phyloP scores from a whole-genome alignment of 2,797 vertebrate species.

The Oreochromis grahami region DNA sequence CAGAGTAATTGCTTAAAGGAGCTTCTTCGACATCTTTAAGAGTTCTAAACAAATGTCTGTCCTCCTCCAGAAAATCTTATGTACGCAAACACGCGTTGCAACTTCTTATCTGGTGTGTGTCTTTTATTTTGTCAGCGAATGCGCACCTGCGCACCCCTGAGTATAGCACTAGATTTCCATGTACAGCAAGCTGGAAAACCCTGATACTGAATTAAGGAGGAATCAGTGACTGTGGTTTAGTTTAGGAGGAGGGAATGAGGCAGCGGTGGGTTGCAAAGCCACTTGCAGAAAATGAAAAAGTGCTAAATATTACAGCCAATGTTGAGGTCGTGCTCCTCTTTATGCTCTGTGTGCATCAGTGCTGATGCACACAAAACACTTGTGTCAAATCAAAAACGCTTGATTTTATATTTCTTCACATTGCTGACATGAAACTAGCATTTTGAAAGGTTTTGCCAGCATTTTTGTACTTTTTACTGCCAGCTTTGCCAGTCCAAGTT shows the following conservation, averaged over 20 bases:
- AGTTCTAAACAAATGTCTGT: too few species aligned
- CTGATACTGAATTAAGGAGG: neutral
- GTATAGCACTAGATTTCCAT: rapidly evolving
- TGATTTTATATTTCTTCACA: neutral
- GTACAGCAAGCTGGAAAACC: neutral
- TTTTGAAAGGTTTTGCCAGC: neutral
- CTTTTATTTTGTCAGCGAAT: too few species aligned
- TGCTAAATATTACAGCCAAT: neutral
- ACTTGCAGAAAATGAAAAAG: neutral
- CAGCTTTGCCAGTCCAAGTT: neutral
- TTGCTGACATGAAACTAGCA: rapidly evolving
- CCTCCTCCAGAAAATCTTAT: too few species aligned
- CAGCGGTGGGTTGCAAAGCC: neutral
- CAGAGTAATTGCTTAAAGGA: too few species aligned
- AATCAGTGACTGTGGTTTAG: neutral
- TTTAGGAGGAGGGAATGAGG: neutral
- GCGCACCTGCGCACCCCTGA: neutral
- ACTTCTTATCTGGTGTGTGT: too few species aligned
- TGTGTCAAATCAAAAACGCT: neutral
- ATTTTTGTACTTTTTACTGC: neutral
- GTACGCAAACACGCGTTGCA: too few species aligned
- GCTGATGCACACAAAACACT: too few species aligned
- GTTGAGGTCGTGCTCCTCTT: neutral
- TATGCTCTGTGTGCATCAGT: neutral
- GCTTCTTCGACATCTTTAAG: too few species aligned